phyloP scores from a whole-genome alignment of 2,113 vertebrate genomes.

The Sebastes fasciatus region DNA sequence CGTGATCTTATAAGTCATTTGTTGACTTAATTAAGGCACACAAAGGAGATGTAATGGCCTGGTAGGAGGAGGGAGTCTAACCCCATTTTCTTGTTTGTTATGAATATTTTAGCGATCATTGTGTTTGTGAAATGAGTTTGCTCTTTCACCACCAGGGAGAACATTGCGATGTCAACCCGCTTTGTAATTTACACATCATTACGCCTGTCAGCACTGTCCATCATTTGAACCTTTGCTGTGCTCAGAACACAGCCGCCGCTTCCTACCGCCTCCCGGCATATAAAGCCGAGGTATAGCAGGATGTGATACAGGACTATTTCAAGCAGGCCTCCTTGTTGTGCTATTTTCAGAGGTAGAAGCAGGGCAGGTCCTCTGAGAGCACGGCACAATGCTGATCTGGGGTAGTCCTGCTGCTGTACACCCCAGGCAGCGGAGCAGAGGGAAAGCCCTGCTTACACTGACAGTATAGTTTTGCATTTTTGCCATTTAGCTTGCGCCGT shows the following conservation, averaged over 20 bases:
- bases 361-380: slow-evolving; percentile 74
- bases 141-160: slow-evolving; percentile 69
- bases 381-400: slow-evolving; percentile 65
- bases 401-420: slow-evolving; percentile 36
- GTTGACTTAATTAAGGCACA: slow-evolving; percentile 78
- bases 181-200: slow-evolving; percentile 76
- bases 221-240: slow-evolving; percentile 58
- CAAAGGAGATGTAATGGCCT: slow-evolving; percentile 71
- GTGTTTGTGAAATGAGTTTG: slow-evolving; percentile 77
- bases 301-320: slow-evolving; percentile 67
- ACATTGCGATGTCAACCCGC: slow-evolving; percentile 40
- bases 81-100: slow-evolving; percentile 80
- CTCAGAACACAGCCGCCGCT: slow-evolving; percentile 1
- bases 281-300: slow-evolving; percentile 42
- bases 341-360: slow-evolving; percentile 81
- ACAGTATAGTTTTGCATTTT: slow-evolving; percentile 29
- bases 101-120: slow-evolving; percentile 81
- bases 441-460: slow-evolving; percentile 43
- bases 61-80: slow-evolving; percentile 64
- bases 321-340: slow-evolving; percentile 75
- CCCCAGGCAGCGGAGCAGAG: slow-evolving; percentile 26
- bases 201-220: slow-evolving; percentile 58
- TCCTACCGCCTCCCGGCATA: slow-evolving; percentile 32
- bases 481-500: slow-evolving; percentile 12
- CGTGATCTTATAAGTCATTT: slow-evolving; percentile 71